Base-by-base conservation (phyloP, 2,797 vertebrate genomes). In the Fratercula arctica region DNA sequence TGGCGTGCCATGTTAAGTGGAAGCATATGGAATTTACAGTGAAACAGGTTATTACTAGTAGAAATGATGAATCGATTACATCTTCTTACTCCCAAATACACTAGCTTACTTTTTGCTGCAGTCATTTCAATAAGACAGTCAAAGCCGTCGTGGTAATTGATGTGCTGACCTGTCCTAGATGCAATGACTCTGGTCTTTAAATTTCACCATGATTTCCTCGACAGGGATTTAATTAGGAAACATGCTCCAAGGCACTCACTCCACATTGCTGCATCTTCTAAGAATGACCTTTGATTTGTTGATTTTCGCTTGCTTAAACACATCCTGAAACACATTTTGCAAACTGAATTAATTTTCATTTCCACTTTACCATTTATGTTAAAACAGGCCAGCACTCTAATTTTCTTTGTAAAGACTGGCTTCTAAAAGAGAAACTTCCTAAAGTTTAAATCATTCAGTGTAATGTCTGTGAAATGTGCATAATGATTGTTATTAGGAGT, bases 301-400 rank as follows among this genome's bases (percentile, higher is more conserved):
- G 90, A 79, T 94, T 93, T 91, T 93, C 0, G 0, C 73, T 95
- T 76, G 92, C 90, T 96, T 89, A 91, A 93, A 86, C 75, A 85
- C 81, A 84, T 78, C 45, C 70, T 51, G 23, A 81, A 94, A 94
- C 39, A 48, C 85, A 85, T 78, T 95, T 89, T 89, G 86, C 84
- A 83, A 94, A 87, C 50, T 37, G 64, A 93, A 96, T 97, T 95
- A 85, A 93, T 96, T 95, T 94, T 75, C 76, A 82, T 88, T 96
- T 82, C 78, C 67, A 56, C 35, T 91, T 92, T 63, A 57, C 48
- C 43, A 59, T 79, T 95, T 53, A 46, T n/a, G 53, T 53, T 64
- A 75, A 93, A 89, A 69, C 13, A 14, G 83, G 43, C 37, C 66
- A 80, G 31, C 3, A 19, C 50, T 75, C 91, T 82, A 69, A 51